Evolutionary conservation across 2,113 vertebrate genomes (phyloP).

Genomic region (Tautogolabrus adspersus): DNA sequence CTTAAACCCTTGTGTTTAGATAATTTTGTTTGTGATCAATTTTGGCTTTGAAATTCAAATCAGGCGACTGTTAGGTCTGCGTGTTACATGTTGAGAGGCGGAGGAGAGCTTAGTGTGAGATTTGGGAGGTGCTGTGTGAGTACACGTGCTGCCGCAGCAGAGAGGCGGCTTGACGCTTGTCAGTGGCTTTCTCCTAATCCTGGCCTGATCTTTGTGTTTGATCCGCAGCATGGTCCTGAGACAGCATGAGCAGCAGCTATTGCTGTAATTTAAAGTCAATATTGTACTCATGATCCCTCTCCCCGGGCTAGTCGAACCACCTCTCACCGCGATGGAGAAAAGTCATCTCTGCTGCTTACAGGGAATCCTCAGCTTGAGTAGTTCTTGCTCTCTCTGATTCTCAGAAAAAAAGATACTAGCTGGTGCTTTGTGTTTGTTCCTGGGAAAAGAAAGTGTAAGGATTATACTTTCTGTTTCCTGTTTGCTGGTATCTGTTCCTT

Average conservation of each 20-base stretch:
- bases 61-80: constrained; percentile 66
- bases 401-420: constrained; percentile 25
- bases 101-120: constrained; percentile 76
- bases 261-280: constrained; percentile 86
- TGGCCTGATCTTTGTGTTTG: constrained; percentile 86
- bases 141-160: constrained; percentile 57
- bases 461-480: constrained; percentile 41
- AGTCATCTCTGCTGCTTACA: constrained; percentile 71
- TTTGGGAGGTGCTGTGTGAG: constrained; percentile 59
- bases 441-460: constrained; percentile 28
- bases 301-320: constrained; percentile 74
- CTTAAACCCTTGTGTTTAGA: constrained; percentile 44
- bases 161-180: constrained; percentile 74
- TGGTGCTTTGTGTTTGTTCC: constrained; percentile 41
- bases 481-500: constrained; percentile 21
- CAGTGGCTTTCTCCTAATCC: constrained; percentile 86
- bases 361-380: constrained; percentile 69
- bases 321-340: constrained; percentile 57
- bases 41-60: constrained; percentile 74
- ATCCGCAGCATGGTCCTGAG: constrained; percentile 83
- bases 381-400: constrained; percentile 26
- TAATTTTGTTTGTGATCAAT: constrained; percentile 75
- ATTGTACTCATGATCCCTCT: constrained; percentile 84
- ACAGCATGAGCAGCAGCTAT: constrained; percentile 83
- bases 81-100: constrained; percentile 61